phyloP scores from a whole-genome alignment of 2,113 vertebrate genomes.

The Myotis lucifugus region DNA sequence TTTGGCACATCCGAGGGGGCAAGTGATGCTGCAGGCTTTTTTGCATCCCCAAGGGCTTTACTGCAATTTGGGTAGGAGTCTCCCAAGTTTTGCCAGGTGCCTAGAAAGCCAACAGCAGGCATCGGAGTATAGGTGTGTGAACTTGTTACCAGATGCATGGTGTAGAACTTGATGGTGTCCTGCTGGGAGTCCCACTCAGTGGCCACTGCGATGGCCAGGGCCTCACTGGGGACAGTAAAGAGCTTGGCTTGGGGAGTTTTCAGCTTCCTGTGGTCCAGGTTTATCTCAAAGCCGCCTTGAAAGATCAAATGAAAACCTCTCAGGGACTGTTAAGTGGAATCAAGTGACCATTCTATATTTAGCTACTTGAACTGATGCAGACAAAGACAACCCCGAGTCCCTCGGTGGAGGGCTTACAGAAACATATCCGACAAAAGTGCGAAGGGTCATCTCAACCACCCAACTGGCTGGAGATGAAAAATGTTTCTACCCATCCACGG shows the following conservation, averaged over 20 bases:
- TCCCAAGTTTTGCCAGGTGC: neutral
- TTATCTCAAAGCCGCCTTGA: constrained; percentile 95
- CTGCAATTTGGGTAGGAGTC: neutral
- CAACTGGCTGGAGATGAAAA: constrained; percentile 16
- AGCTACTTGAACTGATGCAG: constrained; percentile 13
- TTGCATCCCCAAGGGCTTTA: neutral
- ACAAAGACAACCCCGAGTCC: constrained; percentile 37
- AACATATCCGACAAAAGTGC: neutral
- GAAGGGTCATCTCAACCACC: neutral
- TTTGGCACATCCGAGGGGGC: neutral
- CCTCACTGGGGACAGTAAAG: constrained; percentile 94
- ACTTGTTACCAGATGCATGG: constrained; percentile 94
- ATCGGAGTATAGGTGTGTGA: rapidly evolving
- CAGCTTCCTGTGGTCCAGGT: constrained; percentile 94
- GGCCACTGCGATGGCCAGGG: constrained; percentile 94
- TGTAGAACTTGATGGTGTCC: constrained; percentile 95
- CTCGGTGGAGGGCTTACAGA: neutral
- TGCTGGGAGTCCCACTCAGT: constrained; percentile 96
- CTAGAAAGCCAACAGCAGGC: neutral
- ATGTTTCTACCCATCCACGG: neutral
- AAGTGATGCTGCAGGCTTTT: neutral
- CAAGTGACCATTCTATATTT: constrained; percentile 41
- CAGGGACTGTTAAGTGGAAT: constrained; percentile 76
- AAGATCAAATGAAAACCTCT: constrained; percentile 82
- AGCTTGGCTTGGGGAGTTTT: constrained; percentile 96